Evolutionary conservation across 2,113 vertebrate genomes (phyloP), one percentile per base, ranked within the genome.

Genomic region (Megalops atlanticus): DNA sequence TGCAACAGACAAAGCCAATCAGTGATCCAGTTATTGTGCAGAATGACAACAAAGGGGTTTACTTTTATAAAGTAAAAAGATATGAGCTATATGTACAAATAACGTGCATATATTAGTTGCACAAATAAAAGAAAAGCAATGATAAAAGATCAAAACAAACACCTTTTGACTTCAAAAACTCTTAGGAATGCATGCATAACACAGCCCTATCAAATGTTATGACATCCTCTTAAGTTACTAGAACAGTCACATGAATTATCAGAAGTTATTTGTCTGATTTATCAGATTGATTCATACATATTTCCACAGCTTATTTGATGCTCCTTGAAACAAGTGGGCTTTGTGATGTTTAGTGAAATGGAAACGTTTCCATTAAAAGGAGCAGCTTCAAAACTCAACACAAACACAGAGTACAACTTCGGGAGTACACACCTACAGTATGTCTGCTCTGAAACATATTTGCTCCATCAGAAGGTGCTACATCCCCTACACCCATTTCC

Each of bases 381-480:
- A 45, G 1, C 1, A 45, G 14, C 76, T 35, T 52, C 58, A 35
- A 36, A 71, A 16, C 78, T 85, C 14, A 45, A n/a, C 4, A 52
- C 18, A 45, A 40, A 83, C 12, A 35, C 39, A 33, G 27, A 58
- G 24, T 83, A 84, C n/a, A n/a, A n/a, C n/a, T n/a, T n/a, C n/a
- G n/a, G n/a, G n/a, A n/a, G n/a, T n/a, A n/a, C n/a, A n/a, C n/a
- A n/a, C n/a, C n/a, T n/a, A n/a, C n/a, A n/a, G n/a, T n/a, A n/a
- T n/a, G n/a, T n/a, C n/a, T n/a, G n/a, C n/a, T n/a, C n/a, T n/a
- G n/a, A n/a, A n/a, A n/a, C n/a, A n/a, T n/a, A n/a, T n/a, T n/a
- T n/a, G n/a, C n/a, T n/a, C n/a, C n/a, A n/a, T n/a, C n/a, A n/a
- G n/a, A n/a, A n/a, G n/a, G n/a, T n/a, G n/a, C n/a, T n/a, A n/a